Evolutionary conservation across 2,797 vertebrate species (phyloP).

Genomic region (Microchirus variegatus): DNA sequence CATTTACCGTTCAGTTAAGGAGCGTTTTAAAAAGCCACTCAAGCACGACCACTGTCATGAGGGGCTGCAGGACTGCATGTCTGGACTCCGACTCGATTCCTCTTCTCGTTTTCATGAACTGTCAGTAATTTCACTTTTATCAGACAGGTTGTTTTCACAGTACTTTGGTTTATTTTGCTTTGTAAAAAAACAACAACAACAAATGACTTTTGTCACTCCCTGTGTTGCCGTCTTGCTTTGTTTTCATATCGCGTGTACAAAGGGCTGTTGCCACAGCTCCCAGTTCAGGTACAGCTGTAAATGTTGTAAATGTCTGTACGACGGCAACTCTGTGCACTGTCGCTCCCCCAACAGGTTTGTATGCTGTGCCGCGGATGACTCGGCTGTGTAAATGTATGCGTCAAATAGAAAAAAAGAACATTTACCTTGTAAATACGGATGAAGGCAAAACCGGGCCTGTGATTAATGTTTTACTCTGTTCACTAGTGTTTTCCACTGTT

Average conservation of each 20-base stretch:
- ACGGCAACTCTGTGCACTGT: constrained; percentile 60
- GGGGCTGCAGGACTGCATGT: not conserved
- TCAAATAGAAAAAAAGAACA: constrained; percentile 15
- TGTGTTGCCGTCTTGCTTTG: constrained; percentile 44
- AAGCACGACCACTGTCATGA: not conserved
- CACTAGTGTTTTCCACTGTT: constrained; percentile 58
- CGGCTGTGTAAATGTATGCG: constrained; percentile 52
- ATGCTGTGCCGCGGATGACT: constrained; percentile 50
- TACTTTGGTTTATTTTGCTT: constrained; percentile 39
- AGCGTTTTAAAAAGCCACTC: no score
- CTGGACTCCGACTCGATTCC: not conserved
- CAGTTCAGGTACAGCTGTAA: constrained; percentile 69
- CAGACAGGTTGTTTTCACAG: constrained; percentile 28
- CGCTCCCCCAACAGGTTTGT: constrained; percentile 56
- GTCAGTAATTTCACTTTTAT: constrained; percentile 20
- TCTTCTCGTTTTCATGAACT: not conserved
- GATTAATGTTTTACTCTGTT: constrained; percentile 36
- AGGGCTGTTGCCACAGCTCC: constrained; percentile 45
- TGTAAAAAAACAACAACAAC: constrained; percentile 36
- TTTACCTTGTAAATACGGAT: constrained; percentile 66
- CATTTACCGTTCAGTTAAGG: no score
- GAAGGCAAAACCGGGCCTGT: constrained; percentile 31
- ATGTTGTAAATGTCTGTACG: constrained; percentile 69
- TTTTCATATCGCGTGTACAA: constrained; percentile 46
- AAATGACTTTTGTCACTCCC: constrained; percentile 62